Evolutionary conservation across 2,797 vertebrate genomes (phyloP).

Genomic region (Spheniscus humboldti): DNA sequence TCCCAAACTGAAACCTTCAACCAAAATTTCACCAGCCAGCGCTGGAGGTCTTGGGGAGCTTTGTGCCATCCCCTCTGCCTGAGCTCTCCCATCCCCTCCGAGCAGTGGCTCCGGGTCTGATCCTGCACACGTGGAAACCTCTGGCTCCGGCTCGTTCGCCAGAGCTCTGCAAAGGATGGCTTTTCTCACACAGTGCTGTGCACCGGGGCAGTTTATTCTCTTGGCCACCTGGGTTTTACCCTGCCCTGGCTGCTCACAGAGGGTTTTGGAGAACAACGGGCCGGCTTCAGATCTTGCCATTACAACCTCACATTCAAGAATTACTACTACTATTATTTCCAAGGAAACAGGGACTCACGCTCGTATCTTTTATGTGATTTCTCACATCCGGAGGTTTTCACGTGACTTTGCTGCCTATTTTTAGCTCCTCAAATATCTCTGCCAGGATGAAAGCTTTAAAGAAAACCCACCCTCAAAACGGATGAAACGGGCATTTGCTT

Average conservation of each 20-base stretch:
- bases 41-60: not conserved
- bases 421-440: slow-evolving; percentile 66
- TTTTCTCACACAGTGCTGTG: not conserved
- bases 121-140: not conserved
- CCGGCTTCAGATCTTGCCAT: not conserved
- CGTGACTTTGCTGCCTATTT: slow-evolving; percentile 68
- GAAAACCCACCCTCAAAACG: slow-evolving; percentile 41
- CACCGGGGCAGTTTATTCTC: not conserved
- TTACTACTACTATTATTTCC: slow-evolving; percentile 73
- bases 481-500: slow-evolving; percentile 22
- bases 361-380: slow-evolving; percentile 66
- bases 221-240: not conserved
- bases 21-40: not conserved
- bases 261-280: not conserved
- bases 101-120: rapidly evolving
- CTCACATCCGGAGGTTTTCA: slow-evolving; percentile 66
- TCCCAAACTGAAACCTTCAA: not conserved
- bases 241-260: not conserved
- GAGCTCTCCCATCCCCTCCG: not conserved
- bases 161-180: not conserved
- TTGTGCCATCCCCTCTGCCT: not conserved
- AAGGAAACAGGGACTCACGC: slow-evolving; percentile 63
- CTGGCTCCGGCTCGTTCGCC: not conserved
- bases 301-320: slow-evolving; percentile 35
- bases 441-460: slow-evolving; percentile 58